These are phyloP conservation scores for Pyrocephalus nanus DNA, from an alignment of 2,797 vertebrate genomes.

Conservation along the genomic window DNA sequence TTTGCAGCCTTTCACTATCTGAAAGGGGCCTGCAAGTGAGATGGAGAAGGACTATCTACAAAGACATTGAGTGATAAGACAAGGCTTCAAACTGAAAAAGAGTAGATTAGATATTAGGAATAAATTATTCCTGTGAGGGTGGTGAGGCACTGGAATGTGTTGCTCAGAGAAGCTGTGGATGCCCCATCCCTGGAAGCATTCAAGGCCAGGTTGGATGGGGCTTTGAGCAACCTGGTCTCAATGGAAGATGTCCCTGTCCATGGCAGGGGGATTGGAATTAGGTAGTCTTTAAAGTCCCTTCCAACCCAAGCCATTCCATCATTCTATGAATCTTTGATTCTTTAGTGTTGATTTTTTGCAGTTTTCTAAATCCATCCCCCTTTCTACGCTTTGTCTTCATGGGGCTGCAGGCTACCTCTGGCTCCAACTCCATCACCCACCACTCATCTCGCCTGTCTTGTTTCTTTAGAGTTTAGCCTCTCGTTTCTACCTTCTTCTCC, in stretches of 20 bases:
- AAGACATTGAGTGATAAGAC: neutral
- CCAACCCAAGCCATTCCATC: neutral
- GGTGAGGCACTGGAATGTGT: neutral
- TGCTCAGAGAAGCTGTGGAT: accelerated
- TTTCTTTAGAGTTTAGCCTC: neutral
- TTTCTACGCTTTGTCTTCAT: neutral
- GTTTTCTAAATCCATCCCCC: neutral
- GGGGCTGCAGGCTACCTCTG: neutral
- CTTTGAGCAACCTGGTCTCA: neutral
- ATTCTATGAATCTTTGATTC: neutral
- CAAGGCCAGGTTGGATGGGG: neutral
- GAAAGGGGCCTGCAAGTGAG: neutral
- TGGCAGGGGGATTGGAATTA: neutral
- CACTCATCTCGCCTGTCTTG: neutral
- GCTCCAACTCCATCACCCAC: neutral
- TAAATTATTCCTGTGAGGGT: neutral
- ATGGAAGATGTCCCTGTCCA: neutral
- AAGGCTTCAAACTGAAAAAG: neutral
- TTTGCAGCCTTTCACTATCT: neutral
- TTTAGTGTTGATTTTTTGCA: neutral
- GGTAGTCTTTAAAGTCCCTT: neutral
- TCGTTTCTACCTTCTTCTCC: neutral
- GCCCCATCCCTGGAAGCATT: no score
- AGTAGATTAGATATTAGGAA: neutral
- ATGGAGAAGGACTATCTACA: neutral